Evolutionary conservation across 1,140 invertebrate species (phyloP), one percentile per base, ranked within the genome.

Genomic region (Eupeodes corollae): DNA sequence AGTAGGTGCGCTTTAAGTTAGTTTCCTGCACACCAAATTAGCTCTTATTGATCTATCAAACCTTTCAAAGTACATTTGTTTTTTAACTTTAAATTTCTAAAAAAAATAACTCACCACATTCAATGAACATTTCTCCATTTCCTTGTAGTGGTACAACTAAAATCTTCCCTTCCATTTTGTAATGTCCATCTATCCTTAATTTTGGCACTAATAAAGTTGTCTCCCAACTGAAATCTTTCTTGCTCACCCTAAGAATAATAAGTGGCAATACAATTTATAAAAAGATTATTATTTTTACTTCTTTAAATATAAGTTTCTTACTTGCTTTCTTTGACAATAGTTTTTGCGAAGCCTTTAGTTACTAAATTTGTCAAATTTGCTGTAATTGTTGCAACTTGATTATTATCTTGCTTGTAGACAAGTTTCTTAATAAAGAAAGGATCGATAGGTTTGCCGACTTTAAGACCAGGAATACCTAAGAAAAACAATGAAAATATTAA

Each of bases 141-240:
- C 82, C 82, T 40, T 78, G 74, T 15, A 84, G 62, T 3, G 82
- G 82, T 52, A 84, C 77, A 2, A 84, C 63, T n/a, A 84, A 65
- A 55, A 84, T 82, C 51, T 80, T 76, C 30, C 82, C 82, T 50
- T 75, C 73, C 47, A 84, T 70, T 50, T 80, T 73, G 53, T 84
- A 84, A 15, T 76, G 76, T 5, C 79, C 80, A 57, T 84, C 80
- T 35, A 84, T 74, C 53, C 78, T 70, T 56, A 82, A 70, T 66
- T 76, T 75, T 14, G 79, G 79, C 2, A 82, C 57, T 47, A 69
- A 65, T 13, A 82, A 59, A 62, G 75, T 77, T 0, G 80, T 82
- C 42, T 74, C 73, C 66, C 81, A 82, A 52, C 75, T 74, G 53
- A 79, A 80, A 10, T 77, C 78, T 59, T 78, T 76, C 10, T 73